Evolutionary conservation across 2,797 vertebrate species (phyloP).

Genomic region (Aulostomus chinensis): DNA sequence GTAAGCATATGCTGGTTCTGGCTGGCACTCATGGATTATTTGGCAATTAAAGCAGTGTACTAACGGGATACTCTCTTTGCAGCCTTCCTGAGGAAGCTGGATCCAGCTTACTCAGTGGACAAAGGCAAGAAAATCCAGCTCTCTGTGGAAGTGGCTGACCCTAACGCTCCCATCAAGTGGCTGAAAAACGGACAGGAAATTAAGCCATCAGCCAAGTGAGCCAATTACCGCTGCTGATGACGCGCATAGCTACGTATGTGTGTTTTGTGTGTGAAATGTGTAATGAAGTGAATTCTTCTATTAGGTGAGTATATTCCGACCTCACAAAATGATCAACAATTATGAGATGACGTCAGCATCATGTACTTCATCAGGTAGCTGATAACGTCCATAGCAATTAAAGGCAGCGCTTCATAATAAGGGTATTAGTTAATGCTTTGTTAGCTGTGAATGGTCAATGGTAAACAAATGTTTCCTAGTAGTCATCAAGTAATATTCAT

Average conservation of each 20-base stretch:
- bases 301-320: no score
- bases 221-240: background rate
- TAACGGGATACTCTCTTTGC: slow-evolving; percentile 29
- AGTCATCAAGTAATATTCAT: no score
- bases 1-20: slow-evolving; percentile 23
- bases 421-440: no score
- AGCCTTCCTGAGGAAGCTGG: slow-evolving; percentile 89
- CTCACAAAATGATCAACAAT: no score
- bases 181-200: slow-evolving; percentile 90
- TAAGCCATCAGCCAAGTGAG: slow-evolving; percentile 91
- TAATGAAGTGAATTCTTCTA: background rate
- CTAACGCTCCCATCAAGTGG: slow-evolving; percentile 84
- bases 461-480: no score
- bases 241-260: slow-evolving; percentile 8
- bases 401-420: no score
- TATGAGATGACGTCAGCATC: no score
- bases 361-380: no score
- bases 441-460: no score
- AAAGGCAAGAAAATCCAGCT: slow-evolving; percentile 87
- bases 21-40: slow-evolving; percentile 27
- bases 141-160: slow-evolving; percentile 83
- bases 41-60: slow-evolving; percentile 23
- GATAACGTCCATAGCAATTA: no score
- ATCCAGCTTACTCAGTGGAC: slow-evolving; percentile 87
- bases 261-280: background rate